Conservation (phyloP, 2,888 invertebrate species). For the Ashinkailepas kermadecensis region DNA sequence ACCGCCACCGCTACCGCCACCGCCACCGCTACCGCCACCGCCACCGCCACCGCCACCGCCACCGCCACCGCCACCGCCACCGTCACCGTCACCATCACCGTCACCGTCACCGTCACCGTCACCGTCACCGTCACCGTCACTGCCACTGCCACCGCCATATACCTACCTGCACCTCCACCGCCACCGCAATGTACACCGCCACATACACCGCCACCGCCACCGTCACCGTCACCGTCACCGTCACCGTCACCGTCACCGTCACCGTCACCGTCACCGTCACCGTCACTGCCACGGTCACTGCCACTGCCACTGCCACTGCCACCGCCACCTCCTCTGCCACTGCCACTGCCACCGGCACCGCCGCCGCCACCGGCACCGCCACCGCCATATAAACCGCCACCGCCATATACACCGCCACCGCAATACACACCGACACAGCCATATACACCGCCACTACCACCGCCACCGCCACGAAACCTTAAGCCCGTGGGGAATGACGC, state of each 20-base stretch:
- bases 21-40: neutral
- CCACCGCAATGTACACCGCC: too few relatives aligned
- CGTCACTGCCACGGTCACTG: neutral
- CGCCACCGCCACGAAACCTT: neutral
- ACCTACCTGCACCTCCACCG: too few relatives aligned
- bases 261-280: neutral
- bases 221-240: neutral
- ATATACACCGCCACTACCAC: neutral
- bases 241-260: conserved; percentile 1
- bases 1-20: neutral
- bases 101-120: neutral
- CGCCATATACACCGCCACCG: neutral
- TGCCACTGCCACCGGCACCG: neutral
- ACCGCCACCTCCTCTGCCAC: neutral
- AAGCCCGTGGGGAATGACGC: too few relatives aligned
- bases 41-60: neutral
- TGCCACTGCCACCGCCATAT: too few relatives aligned
- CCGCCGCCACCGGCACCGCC: neutral
- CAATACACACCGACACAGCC: neutral
- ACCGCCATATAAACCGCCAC: neutral
- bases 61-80: neutral
- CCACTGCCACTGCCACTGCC: neutral
- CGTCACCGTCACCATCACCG: neutral
- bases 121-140: neutral
- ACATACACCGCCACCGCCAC: too few relatives aligned